A percentile compares a stretch with the other conserved stretches of the same genome.
Conservation (phyloP, 2,113 vertebrate genomes). For the Tychaedon coryphoeus region DNA sequence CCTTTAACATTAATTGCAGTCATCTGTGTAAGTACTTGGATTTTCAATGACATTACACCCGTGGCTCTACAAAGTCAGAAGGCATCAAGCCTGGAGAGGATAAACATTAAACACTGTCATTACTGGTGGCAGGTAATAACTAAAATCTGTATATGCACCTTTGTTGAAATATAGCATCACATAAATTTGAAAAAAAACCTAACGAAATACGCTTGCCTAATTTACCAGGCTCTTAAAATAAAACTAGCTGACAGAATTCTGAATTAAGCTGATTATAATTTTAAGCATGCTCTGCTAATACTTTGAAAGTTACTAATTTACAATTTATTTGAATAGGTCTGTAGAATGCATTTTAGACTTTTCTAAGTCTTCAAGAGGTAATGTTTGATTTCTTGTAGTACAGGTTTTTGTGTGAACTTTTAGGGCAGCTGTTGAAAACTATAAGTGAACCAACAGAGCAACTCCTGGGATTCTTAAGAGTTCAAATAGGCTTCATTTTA, state of each 20-base stretch:
- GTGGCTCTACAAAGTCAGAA: constrained; percentile 19
- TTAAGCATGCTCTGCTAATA: not conserved
- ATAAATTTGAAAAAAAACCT: not conserved
- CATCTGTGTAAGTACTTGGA: constrained; percentile 32
- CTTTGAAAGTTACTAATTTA: not conserved
- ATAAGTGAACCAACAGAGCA: not conserved
- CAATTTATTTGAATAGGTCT: not conserved
- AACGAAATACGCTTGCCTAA: not conserved
- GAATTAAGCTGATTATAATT: constrained; percentile 38
- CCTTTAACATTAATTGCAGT: constrained; percentile 56
- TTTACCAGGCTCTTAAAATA: constrained; percentile 33
- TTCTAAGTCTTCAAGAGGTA: not conserved
- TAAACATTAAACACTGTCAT: constrained; percentile 35
- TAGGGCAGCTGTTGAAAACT: not conserved
- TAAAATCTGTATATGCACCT: not conserved
- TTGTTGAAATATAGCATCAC: not conserved
- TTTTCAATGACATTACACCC: constrained; percentile 40
- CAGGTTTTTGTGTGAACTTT: not conserved
- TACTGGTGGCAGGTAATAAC: constrained; percentile 5
- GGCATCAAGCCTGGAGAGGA: not conserved
- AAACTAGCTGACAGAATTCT: constrained; percentile 19
- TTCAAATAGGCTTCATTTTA: not conserved
- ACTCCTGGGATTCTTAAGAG: not conserved
- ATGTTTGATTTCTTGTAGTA: not conserved
- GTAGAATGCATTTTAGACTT: not conserved